A percentile compares a stretch with the other conserved stretches of the same genome.
Conservation (phyloP, 2,113 vertebrate species). For the Etheostoma spectabile region DNA sequence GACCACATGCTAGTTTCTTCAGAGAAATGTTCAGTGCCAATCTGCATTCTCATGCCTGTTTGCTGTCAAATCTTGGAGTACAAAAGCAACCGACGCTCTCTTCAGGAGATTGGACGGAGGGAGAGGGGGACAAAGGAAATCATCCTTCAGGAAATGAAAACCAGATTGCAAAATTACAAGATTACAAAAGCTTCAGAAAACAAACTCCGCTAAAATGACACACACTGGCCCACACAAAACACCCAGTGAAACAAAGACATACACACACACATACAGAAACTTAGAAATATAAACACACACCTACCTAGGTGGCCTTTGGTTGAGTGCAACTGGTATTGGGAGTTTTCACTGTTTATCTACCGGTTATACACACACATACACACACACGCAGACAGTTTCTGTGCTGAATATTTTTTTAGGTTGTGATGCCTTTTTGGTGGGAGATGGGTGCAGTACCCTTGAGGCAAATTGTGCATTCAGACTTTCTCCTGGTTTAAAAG, state of each 20-base stretch:
- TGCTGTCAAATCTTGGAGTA: conserved; percentile 31
- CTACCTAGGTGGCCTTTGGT: conserved; percentile 39
- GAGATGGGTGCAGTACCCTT: not conserved
- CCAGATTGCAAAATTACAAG: conserved; percentile 47
- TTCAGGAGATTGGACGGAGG: conserved; percentile 36
- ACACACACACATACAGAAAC: not conserved
- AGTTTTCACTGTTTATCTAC: conserved; percentile 51
- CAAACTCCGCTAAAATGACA: conserved; percentile 53
- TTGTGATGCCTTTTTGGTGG: not conserved
- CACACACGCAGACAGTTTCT: not conserved
- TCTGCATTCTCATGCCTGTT: conserved; percentile 12
- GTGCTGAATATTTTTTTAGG: not conserved
- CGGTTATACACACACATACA: conserved; percentile 13
- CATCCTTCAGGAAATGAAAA: conserved; percentile 74
- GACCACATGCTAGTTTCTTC: conserved; percentile 19
- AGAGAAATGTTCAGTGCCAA: conserved; percentile 17
- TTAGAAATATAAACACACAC: conserved; percentile 1
- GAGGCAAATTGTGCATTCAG: not conserved
- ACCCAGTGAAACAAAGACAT: conserved; percentile 20
- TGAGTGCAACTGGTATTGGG: conserved; percentile 49
- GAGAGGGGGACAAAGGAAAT: conserved; percentile 40
- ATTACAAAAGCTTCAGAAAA: conserved; percentile 64
- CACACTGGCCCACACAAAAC: not conserved
- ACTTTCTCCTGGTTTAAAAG: not conserved
- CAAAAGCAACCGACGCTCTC: conserved; percentile 39